Evolutionary conservation across 2,113 vertebrate species (phyloP), one percentile per base, ranked within the genome.

Genomic region (Pantherophis guttatus): DNA sequence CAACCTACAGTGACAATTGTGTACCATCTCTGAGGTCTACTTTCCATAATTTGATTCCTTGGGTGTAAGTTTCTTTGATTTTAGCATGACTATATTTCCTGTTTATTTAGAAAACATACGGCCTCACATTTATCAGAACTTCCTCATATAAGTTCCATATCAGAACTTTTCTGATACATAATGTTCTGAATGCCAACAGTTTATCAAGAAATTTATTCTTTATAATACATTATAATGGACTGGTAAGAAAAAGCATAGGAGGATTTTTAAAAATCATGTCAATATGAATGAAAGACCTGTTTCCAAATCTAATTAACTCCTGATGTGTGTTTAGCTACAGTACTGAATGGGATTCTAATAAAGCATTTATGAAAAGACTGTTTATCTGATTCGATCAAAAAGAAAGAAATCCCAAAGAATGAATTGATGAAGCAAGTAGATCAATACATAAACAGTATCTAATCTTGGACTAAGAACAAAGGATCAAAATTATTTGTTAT

Each of bases 21-120:
- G 93, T 95, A 53, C 90, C 21, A 89, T 62, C 21, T 85, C 75
- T 53, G 75, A 87, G 90, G 17, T 26, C 4, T 90, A 58, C 88
- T 62, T 53, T 93, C 26, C 53, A 65, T 29, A 90, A 8, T 2
- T 12, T 59, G n/a, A 29, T 90, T 90, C 10, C 17, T 50, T 54
- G 15, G 23, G 90, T 90, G 21, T 53, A 59, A 54, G 48, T 39
- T 23, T 89, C n/a, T 62, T 21, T 90, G 13, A 93, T 62, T 86
- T 48, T 75, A 90, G 11, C 19, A 54, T 50, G 57, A 50, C 48
- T 90, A 88, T 50, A 85, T 62, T 90, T n/a, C 21, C 9, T 26
- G 19, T 81, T 39, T 81, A 65, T 44, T 53, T 90, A 90, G 70
- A 57, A 21, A 57, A 11, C 1, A 26, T 15, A 53, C 4, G 2